phyloP scores from a whole-genome alignment of 2,113 vertebrate genomes.

The Stomatorhinus ivindoensis region DNA sequence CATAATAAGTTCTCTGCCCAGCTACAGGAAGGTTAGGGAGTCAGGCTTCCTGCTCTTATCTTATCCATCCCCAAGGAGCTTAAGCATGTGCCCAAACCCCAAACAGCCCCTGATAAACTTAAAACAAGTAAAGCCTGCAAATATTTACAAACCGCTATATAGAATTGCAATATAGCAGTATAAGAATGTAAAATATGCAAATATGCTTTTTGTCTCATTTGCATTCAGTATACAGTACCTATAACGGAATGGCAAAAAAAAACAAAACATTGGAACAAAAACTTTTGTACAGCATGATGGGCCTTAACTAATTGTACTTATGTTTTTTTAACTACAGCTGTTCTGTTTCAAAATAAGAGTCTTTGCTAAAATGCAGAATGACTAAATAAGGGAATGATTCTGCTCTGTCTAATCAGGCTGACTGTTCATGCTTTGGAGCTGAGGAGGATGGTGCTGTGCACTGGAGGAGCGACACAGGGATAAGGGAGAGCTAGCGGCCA shows the following conservation, averaged over 20 bases:
- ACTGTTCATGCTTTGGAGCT: background rate
- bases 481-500: background rate
- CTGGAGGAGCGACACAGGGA: background rate
- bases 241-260: background rate
- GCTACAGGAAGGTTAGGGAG: background rate
- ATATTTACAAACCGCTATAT: background rate
- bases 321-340: background rate
- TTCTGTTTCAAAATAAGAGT: background rate
- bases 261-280: background rate
- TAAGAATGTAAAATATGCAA: background rate
- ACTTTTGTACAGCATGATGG: background rate
- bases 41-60: background rate
- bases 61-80: background rate
- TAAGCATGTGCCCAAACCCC: background rate
- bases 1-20: background rate
- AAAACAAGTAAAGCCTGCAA: background rate
- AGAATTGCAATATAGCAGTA: background rate
- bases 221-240: background rate
- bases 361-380: background rate
- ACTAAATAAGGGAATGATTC: background rate
- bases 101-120: background rate
- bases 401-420: background rate
- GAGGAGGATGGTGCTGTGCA: background rate
- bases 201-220: background rate
- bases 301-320: background rate